A percentile compares a stretch with the other conserved stretches of the same genome.
Evolutionary conservation across 1,140 invertebrate genomes (phyloP).

Genomic region (Drusus annulatus): DNA sequence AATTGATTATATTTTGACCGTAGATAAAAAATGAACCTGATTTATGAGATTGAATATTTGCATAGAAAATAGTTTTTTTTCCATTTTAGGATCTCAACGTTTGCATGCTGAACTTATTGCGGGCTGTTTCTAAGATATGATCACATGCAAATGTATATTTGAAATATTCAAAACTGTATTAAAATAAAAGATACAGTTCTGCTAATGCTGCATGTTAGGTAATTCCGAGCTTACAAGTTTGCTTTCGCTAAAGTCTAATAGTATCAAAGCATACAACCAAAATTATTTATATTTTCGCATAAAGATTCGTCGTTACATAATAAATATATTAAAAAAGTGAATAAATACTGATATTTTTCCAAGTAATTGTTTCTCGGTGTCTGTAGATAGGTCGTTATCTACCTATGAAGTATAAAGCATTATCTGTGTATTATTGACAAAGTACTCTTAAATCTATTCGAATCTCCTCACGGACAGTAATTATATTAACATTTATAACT

Average conservation of each 20-base stretch:
- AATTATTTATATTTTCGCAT: slow-evolving; percentile 43
- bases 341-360: slow-evolving; percentile 59
- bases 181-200: background rate
- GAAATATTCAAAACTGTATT: too few species aligned
- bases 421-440: slow-evolving; percentile 57
- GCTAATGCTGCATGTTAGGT: background rate
- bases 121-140: slow-evolving; percentile 1
- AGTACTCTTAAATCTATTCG: slow-evolving; percentile 23
- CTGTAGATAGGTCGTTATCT: slow-evolving; percentile 53
- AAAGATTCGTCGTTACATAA: slow-evolving; percentile 33
- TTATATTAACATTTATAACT: slow-evolving; percentile 46
- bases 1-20: background rate
- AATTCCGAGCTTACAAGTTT: slow-evolving; percentile 14
- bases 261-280: slow-evolving; percentile 15
- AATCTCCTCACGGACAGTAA: slow-evolving; percentile 49
- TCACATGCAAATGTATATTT: background rate
- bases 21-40: slow-evolving; percentile 21
- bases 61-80: slow-evolving; percentile 27
- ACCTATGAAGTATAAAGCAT: slow-evolving; percentile 41
- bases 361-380: slow-evolving; percentile 57
- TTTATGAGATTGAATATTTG: slow-evolving; percentile 25
- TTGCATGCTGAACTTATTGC: slow-evolving; percentile 30
- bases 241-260: slow-evolving; percentile 11
- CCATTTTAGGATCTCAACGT: slow-evolving; percentile 30
- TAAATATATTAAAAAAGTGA: slow-evolving; percentile 22